Evolutionary conservation across 2,797 vertebrate genomes (phyloP).

Genomic region (Masticophis lateralis): DNA sequence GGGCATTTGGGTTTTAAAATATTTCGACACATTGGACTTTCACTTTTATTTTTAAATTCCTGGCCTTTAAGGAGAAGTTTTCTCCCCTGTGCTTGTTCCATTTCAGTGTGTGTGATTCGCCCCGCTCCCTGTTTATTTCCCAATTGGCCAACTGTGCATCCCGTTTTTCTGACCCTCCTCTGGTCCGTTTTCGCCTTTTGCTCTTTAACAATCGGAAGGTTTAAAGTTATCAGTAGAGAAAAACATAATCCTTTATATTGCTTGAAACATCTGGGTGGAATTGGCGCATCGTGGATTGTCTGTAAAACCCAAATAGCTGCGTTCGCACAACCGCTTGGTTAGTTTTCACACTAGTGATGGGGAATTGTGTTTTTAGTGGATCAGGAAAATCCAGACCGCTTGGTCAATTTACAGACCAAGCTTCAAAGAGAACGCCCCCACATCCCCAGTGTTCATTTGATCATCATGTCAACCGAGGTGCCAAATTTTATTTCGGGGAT

Average conservation of each 20-base stretch:
- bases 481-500: background rate
- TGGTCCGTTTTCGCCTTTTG: background rate
- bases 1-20: background rate
- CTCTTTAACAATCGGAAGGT: background rate
- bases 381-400: background rate
- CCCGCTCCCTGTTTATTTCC: background rate
- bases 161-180: background rate
- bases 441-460: background rate
- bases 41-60: background rate
- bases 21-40: background rate
- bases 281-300: background rate
- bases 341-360: background rate
- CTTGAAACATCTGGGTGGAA: background rate
- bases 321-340: background rate
- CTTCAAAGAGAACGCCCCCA: fast-evolving
- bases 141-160: background rate
- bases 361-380: background rate
- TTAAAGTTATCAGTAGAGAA: background rate
- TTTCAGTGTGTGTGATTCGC: background rate
- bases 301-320: background rate
- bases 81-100: background rate
- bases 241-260: background rate
- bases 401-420: background rate
- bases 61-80: background rate
- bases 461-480: background rate